Conservation (phyloP, 2,888 invertebrate genomes). For the Drosophila macrothrix region DNA sequence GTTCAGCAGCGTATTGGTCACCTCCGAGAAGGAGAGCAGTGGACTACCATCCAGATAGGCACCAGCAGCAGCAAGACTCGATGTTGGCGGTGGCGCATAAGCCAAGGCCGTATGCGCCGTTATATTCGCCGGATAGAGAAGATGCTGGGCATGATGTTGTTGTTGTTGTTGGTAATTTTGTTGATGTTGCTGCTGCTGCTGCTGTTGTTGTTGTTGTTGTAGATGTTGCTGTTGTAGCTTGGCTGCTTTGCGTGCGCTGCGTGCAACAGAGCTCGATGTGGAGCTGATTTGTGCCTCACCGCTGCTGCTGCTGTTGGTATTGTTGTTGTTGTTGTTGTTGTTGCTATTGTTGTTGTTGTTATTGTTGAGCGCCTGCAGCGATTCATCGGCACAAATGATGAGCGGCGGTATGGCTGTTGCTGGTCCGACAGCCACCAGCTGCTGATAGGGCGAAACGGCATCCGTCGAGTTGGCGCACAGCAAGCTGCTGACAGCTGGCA, state of each 20-base stretch:
- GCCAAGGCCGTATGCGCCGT: conserved; percentile 85
- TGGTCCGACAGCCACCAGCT: conserved; percentile 77
- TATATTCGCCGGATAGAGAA: conserved; percentile 84
- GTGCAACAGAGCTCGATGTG: conserved; percentile 24
- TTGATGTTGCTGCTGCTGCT: conserved; percentile 43
- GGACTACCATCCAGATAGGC: conserved; percentile 88
- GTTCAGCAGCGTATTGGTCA: conserved; percentile 90
- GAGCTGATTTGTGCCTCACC: conserved; percentile 45
- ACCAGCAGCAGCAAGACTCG: conserved; percentile 66
- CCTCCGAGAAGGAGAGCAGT: conserved; percentile 91
- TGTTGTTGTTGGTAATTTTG: conserved; percentile 64
- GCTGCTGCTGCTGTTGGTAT: background rate
- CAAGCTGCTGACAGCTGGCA: conserved; percentile 70
- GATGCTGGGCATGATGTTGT: conserved; percentile 67
- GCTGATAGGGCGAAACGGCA: conserved; percentile 67
- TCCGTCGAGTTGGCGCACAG: conserved; percentile 51
- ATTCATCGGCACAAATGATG: conserved; percentile 69
- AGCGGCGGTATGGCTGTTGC: conserved; percentile 66
- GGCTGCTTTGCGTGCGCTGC: conserved; percentile 48
- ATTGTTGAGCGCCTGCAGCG: conserved; percentile 57
- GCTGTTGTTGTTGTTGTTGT: conserved; percentile 58
- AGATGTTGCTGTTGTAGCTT: conserved; percentile 51
- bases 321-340: background rate
- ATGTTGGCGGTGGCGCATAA: conserved; percentile 85
- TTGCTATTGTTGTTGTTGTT: conserved; percentile 6